Base-by-base conservation (phyloP, 2,797 vertebrate genomes). In the Odontamblyopus rebecca region DNA sequence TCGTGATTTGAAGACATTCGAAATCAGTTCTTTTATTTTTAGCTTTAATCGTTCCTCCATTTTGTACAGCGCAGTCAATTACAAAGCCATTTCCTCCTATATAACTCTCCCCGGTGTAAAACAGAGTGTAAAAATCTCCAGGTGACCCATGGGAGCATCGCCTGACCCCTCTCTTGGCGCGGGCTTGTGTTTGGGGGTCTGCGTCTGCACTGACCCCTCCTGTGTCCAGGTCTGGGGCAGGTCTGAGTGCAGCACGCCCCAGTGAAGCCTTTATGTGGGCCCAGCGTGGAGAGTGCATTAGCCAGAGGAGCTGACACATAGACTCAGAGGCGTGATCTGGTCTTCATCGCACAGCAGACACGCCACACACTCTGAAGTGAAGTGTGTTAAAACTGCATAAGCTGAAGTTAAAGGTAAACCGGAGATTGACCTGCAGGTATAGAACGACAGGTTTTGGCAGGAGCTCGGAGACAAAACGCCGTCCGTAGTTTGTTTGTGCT, bases 221-320 rank as follows among this genome's bases (percentile, higher is more conserved):
- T 6, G 29, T 18, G 4, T 48, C 15, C 19, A 53, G 50, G 27
- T 32, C 26, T 67, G 65, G 54, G 65, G 7, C 19, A 32, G 50
- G 27, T 32, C 26, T 67, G 65, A 67, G 65, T 67, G 64, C 44
- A 3, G 64, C 26, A 44, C 38, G 38, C 62, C 23, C 41, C 38
- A 27, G 3, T 64, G 62, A n/a, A 62, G 61, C 16, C 16, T 30
- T 38, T 62, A 11, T 62, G 32, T 38, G 15, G 29, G 15, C 5
- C 4, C 7, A n/a, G 61, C 12, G 19, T 63, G 32, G 35, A 23
- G 61, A 66, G 41, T 51, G 64, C 44, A 50, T 66, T 66, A 66
- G 64, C 16, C 44, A 66, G 64, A 66, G 15, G 23, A 29, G 64
- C n/a, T 64, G 38, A 62, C 61, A 23, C 30, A 13, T n/a, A 4